Percentiles rank a stretch among this genome's conserved stretches.
phyloP scores from a whole-genome alignment of 2,797 vertebrate species.

The Setipinna tenuifilis region DNA sequence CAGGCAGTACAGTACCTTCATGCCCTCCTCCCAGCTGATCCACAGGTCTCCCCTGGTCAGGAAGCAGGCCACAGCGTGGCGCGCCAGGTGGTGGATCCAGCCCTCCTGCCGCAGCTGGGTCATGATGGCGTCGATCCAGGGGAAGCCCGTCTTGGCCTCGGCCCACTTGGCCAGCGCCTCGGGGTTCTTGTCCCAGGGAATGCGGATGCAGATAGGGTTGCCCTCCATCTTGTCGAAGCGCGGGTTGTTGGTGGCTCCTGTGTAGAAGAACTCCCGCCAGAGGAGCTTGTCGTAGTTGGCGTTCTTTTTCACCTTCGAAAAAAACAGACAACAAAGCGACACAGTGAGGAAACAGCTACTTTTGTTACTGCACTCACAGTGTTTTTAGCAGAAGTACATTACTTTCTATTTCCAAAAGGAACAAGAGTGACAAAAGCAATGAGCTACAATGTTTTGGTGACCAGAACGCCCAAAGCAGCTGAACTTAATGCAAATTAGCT shows the following conservation, averaged over 20 bases:
- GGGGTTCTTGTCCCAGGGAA: constrained; percentile 77
- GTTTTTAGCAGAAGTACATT: too few relatives aligned
- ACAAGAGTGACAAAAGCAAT: too few relatives aligned
- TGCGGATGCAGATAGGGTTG: constrained; percentile 65
- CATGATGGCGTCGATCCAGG: constrained; percentile 98
- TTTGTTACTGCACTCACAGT: too few relatives aligned
- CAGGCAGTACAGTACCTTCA: constrained; percentile 52
- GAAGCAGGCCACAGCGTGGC: constrained; percentile 94
- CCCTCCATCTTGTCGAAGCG: constrained; percentile 64
- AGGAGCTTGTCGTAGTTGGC: constrained; percentile 59
- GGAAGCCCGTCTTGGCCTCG: constrained; percentile 92
- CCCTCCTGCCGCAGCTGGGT: constrained; percentile 93
- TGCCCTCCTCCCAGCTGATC: constrained; percentile 66
- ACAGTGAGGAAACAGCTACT: neutral
- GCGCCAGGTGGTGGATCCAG: constrained; percentile 95
- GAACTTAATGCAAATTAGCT: too few relatives aligned
- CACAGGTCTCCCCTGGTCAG: constrained; percentile 93
- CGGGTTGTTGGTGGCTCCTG: constrained; percentile 63
- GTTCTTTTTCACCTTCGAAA: constrained; percentile 57
- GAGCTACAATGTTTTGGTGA: too few relatives aligned
- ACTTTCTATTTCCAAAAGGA: too few relatives aligned
- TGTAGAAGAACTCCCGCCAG: constrained; percentile 67
- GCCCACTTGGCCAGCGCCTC: constrained; percentile 96
- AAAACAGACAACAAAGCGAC: neutral
- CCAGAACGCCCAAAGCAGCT: too few relatives aligned